Evolutionary conservation across 2,888 invertebrate genomes (phyloP).

Genomic region (Ormyrus nitidulus): DNA sequence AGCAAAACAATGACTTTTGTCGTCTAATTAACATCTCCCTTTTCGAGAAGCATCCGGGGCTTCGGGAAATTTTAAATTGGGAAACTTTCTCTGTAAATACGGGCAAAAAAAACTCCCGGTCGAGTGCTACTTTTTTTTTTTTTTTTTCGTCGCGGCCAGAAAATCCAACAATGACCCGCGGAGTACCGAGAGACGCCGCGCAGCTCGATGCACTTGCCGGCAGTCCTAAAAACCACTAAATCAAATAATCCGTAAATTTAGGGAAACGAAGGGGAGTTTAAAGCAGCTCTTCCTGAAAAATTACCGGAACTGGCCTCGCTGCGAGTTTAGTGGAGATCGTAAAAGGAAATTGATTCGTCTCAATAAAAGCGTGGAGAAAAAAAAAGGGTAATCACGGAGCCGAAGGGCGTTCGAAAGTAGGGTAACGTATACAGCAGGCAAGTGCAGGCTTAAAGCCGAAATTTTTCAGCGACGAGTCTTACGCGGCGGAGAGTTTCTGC

Average conservation of each 20-base stretch:
- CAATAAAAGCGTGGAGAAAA: constrained; percentile 23
- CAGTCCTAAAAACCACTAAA: constrained; percentile 31
- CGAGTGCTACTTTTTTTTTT: neutral
- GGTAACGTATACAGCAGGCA: neutral
- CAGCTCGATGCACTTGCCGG: too few species aligned
- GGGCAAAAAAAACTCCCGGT: neutral
- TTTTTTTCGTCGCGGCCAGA: neutral
- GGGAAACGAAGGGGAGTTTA: constrained; percentile 31
- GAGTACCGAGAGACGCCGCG: neutral
- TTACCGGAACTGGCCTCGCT: neutral
- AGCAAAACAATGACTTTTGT: neutral
- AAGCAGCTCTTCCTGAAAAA: constrained; percentile 24
- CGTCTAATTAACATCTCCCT: constrained; percentile 13
- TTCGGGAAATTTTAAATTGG: constrained; percentile 37
- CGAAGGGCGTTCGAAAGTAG: neutral
- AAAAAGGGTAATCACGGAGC: neutral
- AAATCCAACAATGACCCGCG: constrained; percentile 20
- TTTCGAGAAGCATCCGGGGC: neutral
- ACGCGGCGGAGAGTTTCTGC: too few species aligned
- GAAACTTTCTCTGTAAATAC: constrained; percentile 35
- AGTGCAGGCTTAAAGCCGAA: constrained; percentile 4
- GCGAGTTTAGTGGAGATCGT: constrained; percentile 24
- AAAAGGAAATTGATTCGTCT: constrained; percentile 46
- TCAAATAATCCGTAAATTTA: constrained; percentile 50
- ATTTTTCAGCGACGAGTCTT: constrained; percentile 1